Base-by-base conservation (phyloP, 35 echinoderm and acorn worm genomes). In the Amphiura filiformis region DNA sequence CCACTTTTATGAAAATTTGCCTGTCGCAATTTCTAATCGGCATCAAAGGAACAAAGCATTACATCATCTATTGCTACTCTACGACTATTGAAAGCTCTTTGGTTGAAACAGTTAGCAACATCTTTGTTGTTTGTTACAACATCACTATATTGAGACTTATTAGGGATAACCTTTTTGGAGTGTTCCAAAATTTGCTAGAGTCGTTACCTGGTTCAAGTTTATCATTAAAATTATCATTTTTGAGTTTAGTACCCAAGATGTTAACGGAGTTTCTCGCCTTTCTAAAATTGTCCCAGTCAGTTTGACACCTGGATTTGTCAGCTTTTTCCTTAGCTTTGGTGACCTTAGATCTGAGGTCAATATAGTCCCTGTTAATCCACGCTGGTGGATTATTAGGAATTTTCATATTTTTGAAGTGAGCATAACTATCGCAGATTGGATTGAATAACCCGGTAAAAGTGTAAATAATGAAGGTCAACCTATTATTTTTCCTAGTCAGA, bases 381-480 rank as follows among this genome's bases (percentile, higher is more conserved):
- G 11, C 2, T 17, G 78, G 78, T 18, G 34, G 78, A 36, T 80
- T 36, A 39, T 26, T 7, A 35, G 78, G 34, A 22, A 39, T 39
- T 80, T 39, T 80, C 11, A 80, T 37, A n/a, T 70, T 80, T 36
- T 80, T 80, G 35, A 80, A 37, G 4, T 12, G 78, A 36, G 78
- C 78, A 80, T 80, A 32, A 80, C 4, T 36, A 80, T 80, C 78
- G 35, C 78, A 80, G 1, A 80, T 36, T 35, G 15, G 78, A 37
- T 22, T 37, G 34, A 80, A 80, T 18, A 80, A 37, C 2, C 38
- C 35, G 35, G 78, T 80, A 36, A 80, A 80, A 47, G 26, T 77
- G n/a, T n/a, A n/a, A n/a, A n/a, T n/a, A n/a, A n/a, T n/a, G n/a
- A n/a, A n/a, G n/a, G n/a, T n/a, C n/a, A n/a, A n/a, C n/a, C n/a